phyloP scores from a whole-genome alignment of 2,113 vertebrate genomes.

The Cochlearius cochlearius region DNA sequence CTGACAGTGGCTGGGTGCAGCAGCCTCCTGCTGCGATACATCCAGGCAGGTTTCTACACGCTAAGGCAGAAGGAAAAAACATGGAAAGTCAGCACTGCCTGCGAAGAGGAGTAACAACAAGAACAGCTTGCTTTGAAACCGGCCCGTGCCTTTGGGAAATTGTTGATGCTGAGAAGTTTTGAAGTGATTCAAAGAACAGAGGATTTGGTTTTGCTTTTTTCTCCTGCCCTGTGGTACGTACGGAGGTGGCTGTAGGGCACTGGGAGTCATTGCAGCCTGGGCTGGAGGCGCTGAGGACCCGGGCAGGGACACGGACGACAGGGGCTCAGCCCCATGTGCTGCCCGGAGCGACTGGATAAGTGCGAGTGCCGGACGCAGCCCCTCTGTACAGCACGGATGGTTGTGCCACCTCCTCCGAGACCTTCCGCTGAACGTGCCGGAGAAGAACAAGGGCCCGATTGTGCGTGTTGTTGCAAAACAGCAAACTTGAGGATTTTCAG shows the following conservation, averaged over 20 bases:
- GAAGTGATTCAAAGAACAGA: background rate
- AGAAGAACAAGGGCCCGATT: background rate
- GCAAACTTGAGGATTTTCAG: background rate
- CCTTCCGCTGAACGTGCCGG: background rate
- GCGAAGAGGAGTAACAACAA: background rate
- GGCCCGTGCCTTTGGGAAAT: background rate
- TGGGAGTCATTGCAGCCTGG: background rate
- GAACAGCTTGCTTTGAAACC: background rate
- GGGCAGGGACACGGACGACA: background rate
- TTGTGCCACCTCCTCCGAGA: background rate
- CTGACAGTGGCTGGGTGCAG: background rate
- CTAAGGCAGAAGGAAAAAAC: background rate
- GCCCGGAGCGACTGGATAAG: background rate
- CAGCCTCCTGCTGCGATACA: background rate
- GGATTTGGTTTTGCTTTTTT: background rate
- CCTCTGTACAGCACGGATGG: fast-evolving
- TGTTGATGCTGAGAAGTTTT: background rate
- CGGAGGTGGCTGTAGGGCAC: fast-evolving
- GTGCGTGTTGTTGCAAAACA: background rate
- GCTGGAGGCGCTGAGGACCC: fast-evolving
- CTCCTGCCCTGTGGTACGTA: fast-evolving
- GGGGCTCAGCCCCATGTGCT: background rate
- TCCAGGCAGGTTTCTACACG: background rate
- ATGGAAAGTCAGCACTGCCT: background rate
- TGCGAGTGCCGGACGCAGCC: background rate